Evolutionary conservation across 1,140 invertebrate genomes (phyloP), one percentile per base, ranked within the genome.

Genomic region (Bicyclus anynana): DNA sequence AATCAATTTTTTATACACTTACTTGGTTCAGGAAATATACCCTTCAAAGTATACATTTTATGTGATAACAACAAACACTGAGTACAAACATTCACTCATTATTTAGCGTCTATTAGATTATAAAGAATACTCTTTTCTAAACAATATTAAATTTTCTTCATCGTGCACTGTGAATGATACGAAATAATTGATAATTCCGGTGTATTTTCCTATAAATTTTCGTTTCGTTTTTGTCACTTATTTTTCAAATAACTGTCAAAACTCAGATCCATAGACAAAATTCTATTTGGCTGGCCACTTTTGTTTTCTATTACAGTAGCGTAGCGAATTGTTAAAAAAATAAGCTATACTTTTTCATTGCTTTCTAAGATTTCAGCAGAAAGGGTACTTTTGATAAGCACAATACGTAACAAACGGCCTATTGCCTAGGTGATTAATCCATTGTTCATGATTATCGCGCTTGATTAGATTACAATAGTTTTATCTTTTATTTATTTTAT

Each of bases 1-100:
- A n/a, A n/a, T n/a, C n/a, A n/a, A n/a, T n/a, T n/a, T n/a, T n/a
- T 37, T 35, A 12, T 2, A 12, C 12, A 90, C 89, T 90, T 81
- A 91, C 90, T 90, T 58, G 89, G 87, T 65, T 90, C 89, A 53
- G 90, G 90, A 74, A 91, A 91, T 77, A 91, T 82, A 49, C 90
- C 90, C 66, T 89, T 87, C 60, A 91, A 84, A 65, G 90, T 91
- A 79, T 87, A 87, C 86, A 89, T 89, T 35, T 80, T 64, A 75
- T 65, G 62, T 69, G 71, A 74, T 61, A 64, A 72, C 62, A 66
- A 74, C 61, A 67, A 74, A 72, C 56, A 67, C 66, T 67, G 66
- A 72, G 64, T 59, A 57, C 72, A 77, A 75, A 77, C 69, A 73
- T 66, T 77, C 84, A 84, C 79, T 82, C 80, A 84, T 87, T 74